Base-by-base conservation (phyloP, 2,888 invertebrate genomes). In the Acleris cristana region DNA sequence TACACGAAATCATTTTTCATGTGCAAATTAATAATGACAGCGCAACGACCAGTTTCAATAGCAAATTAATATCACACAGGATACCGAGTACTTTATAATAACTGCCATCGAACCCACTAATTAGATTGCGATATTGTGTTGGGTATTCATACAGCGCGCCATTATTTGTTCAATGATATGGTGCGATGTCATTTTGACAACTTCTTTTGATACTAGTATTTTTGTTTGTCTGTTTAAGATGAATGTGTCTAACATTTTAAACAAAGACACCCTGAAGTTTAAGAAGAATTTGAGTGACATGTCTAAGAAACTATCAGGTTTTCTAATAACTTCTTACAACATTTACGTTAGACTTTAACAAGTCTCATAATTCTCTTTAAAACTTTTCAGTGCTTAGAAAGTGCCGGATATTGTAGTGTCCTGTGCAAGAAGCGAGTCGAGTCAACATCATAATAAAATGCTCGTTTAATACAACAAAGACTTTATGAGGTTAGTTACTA, bases 61-160 rank as follows among this genome's bases (percentile, higher is more conserved):
- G 72, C 79, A 80, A 82, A 83, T 83, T 81, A 81, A 82, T 81
- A 77, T 74, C 69, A 70, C 72, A 71, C 70, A 66, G 69, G 72
- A 71, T 69, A 72, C 73, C 71, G 66, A 74, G 73, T 72, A 71
- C 69, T 73, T 75, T 73, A 73, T 72, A 73, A 74, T 74, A 72
- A 70, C 70, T 65, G 68, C 57, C 66, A 64, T 56, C 60, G 68
- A 58, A 53, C 62, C 64, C 61, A 70, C 70, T 77, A 74, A 79
- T 78, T 77, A 72, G 73, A 54, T 64, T 57, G 68, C 60, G 66
- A 67, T 72, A 69, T 69, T 73, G 58, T 64, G 69, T 67, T 30
- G 45, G 62, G 55, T 70, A 70, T 70, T 30, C 40, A 58, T 53
- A 53, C 30, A 26, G 7, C 7, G 16, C 12, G 10, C 34, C 57